phyloP scores from a whole-genome alignment of 2,113 vertebrate genomes.

The Mustelus asterias region DNA sequence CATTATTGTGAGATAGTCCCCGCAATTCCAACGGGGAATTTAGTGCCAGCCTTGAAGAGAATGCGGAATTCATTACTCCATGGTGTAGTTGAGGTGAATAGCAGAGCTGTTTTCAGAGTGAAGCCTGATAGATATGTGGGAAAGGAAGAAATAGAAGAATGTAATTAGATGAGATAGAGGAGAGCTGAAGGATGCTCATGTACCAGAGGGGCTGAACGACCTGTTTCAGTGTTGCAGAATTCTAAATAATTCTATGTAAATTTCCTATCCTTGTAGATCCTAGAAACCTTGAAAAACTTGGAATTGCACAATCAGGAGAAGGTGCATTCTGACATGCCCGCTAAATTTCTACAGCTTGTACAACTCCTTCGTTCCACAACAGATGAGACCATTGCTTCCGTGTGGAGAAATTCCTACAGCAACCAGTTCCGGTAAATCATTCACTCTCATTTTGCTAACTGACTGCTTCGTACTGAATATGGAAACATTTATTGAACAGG shows the following conservation, averaged over 20 bases:
- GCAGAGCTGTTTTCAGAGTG: neutral
- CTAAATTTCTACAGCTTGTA: constrained; percentile 47
- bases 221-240: neutral
- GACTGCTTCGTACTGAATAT: neutral
- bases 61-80: neutral
- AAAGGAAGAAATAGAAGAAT: neutral
- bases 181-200: neutral
- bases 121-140: neutral
- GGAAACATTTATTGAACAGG: neutral
- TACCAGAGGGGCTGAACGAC: neutral
- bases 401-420: constrained; percentile 46
- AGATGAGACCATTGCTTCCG: constrained; percentile 41
- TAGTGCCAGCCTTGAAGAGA: neutral
- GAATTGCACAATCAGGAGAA: constrained; percentile 43
- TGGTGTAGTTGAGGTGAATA: neutral
- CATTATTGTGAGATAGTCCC: too few relatives aligned
- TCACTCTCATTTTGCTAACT: neutral
- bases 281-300: constrained; percentile 50
- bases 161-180: neutral
- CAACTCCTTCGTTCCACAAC: constrained; percentile 46
- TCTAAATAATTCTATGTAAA: neutral
- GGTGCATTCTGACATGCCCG: constrained; percentile 42
- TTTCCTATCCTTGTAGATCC: constrained; percentile 52
- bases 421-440: constrained; percentile 47
- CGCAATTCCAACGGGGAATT: neutral